Percentiles rank a stretch among this genome's conserved stretches.
Evolutionary conservation across 2,888 invertebrate species (phyloP).

Genomic region (Lochmaea crataegi): DNA sequence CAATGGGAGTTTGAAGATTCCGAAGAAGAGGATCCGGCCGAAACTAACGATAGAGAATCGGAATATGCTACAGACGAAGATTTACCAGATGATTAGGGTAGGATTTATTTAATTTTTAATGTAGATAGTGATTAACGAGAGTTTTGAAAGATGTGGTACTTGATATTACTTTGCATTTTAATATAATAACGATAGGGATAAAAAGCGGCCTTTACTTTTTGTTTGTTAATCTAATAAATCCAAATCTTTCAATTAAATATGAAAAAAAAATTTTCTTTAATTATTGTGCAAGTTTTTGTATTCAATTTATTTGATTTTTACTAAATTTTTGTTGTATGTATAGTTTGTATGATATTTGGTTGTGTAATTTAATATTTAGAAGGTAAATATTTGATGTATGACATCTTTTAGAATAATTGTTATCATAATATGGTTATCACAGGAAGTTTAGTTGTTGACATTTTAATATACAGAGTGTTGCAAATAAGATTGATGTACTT

Average conservation of each 20-base stretch:
- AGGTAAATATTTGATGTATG: neutral
- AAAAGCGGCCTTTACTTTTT: too few species aligned
- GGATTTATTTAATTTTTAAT: neutral
- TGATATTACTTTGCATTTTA: too few species aligned
- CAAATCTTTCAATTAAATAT: neutral
- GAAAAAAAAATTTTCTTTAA: neutral
- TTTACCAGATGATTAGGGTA: constrained; percentile 65
- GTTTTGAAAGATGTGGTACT: neutral
- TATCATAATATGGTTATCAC: neutral
- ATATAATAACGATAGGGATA: too few species aligned
- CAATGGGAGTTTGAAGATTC: constrained; percentile 98
- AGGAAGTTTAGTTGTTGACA: too few species aligned
- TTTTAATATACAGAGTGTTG: too few species aligned
- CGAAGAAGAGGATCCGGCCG: constrained; percentile 75
- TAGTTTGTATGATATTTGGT: too few species aligned
- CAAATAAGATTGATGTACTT: too few species aligned
- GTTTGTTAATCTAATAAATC: too few species aligned
- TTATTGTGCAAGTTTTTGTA: too few species aligned
- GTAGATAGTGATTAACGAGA: neutral
- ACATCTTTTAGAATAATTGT: constrained; percentile 8
- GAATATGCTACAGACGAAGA: constrained; percentile 79
- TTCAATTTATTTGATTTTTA: too few species aligned
- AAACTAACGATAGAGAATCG: constrained; percentile 74
- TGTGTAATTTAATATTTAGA: too few species aligned
- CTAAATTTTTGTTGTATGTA: neutral